These are phyloP conservation scores for Drosophila picticornis DNA, from an alignment of 2,888 invertebrate genomes.

Conservation along the genomic window DNA sequence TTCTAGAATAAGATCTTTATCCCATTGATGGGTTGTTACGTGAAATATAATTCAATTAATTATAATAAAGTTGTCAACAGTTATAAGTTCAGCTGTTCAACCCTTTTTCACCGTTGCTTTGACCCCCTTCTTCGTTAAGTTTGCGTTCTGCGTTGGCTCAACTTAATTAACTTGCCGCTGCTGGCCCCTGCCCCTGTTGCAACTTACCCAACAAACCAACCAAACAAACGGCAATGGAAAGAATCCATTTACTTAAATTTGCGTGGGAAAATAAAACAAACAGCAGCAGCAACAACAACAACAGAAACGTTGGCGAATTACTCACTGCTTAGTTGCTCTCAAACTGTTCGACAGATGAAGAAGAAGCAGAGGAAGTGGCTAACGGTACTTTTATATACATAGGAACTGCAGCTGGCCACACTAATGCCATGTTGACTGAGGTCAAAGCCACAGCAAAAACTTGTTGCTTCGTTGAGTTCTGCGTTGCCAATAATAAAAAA, in stretches of 20 bases:
- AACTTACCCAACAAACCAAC: conserved; percentile 34
- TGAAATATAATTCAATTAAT: conserved; percentile 28
- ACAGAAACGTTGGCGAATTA: neutral
- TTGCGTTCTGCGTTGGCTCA: conserved; percentile 39
- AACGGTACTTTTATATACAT: neutral
- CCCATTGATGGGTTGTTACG: neutral
- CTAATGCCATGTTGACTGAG: neutral
- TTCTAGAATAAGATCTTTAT: neutral
- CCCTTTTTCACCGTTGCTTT: conserved; percentile 24
- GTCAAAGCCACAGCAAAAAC: neutral
- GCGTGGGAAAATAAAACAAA: conserved; percentile 55
- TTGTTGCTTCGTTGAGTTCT: conserved; percentile 10
- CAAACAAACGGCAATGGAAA: conserved; percentile 61
- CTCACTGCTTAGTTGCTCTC: neutral
- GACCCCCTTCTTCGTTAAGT: conserved; percentile 20
- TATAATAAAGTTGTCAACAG: conserved; percentile 13
- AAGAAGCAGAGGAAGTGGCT: neutral
- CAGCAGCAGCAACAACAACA: conserved; percentile 21
- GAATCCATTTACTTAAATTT: conserved; percentile 74
- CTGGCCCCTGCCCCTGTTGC: conserved; percentile 6
- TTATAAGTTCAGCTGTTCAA: conserved; percentile 34
- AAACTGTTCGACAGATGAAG: conserved; percentile 8
- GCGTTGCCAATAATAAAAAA: neutral
- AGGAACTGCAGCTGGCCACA: neutral
- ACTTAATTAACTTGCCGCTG: conserved; percentile 66